These are phyloP conservation scores for Rhingia campestris DNA, from an alignment of 2,888 invertebrate species.

Conservation along the genomic window DNA sequence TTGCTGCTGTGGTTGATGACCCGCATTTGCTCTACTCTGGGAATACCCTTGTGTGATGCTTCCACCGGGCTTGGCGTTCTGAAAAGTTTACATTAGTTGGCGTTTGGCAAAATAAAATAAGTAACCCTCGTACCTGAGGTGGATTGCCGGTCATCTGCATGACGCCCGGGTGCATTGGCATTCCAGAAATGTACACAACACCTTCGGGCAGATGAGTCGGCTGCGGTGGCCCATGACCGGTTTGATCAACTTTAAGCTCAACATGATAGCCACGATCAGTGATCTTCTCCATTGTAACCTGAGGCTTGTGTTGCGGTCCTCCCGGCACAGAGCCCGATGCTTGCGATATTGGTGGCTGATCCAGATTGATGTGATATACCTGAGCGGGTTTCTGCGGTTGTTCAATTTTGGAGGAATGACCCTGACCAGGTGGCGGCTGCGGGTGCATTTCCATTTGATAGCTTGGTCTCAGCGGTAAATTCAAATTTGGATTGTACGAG, in stretches of 20 bases:
- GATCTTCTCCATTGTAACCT: slow-evolving; percentile 82
- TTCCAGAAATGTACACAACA: slow-evolving; percentile 81
- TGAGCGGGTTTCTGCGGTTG: slow-evolving; percentile 80
- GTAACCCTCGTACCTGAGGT: slow-evolving; percentile 75
- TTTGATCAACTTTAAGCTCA: slow-evolving; percentile 80
- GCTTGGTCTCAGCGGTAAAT: slow-evolving; percentile 80
- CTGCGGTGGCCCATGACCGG: slow-evolving; percentile 77
- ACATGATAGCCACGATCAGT: slow-evolving; percentile 81
- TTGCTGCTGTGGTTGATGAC: slow-evolving; percentile 76
- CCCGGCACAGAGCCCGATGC: slow-evolving; percentile 75
- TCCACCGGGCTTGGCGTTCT: slow-evolving; percentile 90
- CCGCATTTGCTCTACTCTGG: slow-evolving; percentile 85
- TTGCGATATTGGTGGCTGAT: slow-evolving; percentile 80
- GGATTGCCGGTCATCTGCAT: slow-evolving; percentile 80
- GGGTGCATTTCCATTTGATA: slow-evolving; percentile 81
- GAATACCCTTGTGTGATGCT: slow-evolving; percentile 94
- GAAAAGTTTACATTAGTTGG: slow-evolving; percentile 18
- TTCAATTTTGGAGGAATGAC: slow-evolving; percentile 78
- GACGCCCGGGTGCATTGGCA: slow-evolving; percentile 80
- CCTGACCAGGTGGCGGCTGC: slow-evolving; percentile 74
- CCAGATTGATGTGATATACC: slow-evolving; percentile 82
- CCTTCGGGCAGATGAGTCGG: slow-evolving; percentile 80
- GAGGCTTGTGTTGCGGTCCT: slow-evolving; percentile 78
- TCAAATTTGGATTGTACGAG: slow-evolving; percentile 78
- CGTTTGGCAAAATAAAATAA: no score